Conservation (phyloP, 2,888 invertebrate species). For the Agrilus biguttatus region DNA sequence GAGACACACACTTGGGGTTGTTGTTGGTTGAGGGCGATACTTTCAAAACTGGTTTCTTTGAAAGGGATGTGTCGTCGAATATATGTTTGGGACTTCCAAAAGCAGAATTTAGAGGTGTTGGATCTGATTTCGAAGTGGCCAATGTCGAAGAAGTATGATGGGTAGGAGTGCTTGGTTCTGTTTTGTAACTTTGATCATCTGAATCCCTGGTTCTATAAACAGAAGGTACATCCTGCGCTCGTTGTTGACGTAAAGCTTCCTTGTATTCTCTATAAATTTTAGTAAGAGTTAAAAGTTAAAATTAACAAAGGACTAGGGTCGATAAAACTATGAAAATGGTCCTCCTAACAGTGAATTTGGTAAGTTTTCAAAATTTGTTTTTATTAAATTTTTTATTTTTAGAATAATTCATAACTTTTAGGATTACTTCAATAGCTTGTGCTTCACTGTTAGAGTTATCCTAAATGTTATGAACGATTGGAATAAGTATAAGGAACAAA, state of each 20-base stretch:
- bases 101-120: conserved; percentile 32
- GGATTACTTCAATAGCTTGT: too few species aligned
- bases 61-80: conserved; percentile 33
- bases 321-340: too few species aligned
- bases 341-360: too few species aligned
- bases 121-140: conserved; percentile 34
- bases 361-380: too few species aligned
- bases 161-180: conserved; percentile 34
- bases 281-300: background rate
- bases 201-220: conserved; percentile 57
- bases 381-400: too few species aligned
- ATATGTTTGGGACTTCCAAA: conserved; percentile 40
- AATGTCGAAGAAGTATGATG: conserved; percentile 33
- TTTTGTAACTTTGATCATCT: conserved; percentile 39
- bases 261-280: conserved; percentile 63
- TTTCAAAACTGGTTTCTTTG: conserved; percentile 61
- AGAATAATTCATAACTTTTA: too few species aligned
- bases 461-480: too few species aligned
- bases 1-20: conserved; percentile 15
- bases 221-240: conserved; percentile 56
- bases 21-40: conserved; percentile 61
- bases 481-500: too few species aligned
- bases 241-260: conserved; percentile 74
- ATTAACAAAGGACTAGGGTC: conserved; percentile 3
- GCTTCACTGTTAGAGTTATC: too few species aligned